Evolutionary conservation across 2,113 vertebrate species (phyloP).

Genomic region (Paradoxurus hermaphroditus): DNA sequence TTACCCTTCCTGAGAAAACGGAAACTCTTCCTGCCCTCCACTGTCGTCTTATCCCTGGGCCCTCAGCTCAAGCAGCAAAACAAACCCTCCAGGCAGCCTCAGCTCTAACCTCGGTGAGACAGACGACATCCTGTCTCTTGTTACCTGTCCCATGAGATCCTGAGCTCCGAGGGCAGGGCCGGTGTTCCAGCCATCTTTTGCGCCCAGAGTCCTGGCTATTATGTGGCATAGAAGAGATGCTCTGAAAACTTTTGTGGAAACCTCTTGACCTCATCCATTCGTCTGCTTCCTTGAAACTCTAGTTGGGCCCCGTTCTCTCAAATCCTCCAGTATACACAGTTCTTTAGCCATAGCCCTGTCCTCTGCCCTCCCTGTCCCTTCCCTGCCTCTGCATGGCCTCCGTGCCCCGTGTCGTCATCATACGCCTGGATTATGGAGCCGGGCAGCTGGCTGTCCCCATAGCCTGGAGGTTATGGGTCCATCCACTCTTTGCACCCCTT

Average conservation of each 20-base stretch:
- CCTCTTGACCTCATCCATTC: neutral
- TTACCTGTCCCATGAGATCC: neutral
- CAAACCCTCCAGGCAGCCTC: no score
- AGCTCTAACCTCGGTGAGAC: neutral
- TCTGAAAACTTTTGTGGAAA: slow-evolving; percentile 17
- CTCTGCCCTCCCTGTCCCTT: neutral
- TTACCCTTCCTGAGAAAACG: neutral
- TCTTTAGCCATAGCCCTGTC: neutral
- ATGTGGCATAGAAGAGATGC: neutral
- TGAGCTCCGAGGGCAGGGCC: neutral
- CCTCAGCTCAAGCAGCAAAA: neutral
- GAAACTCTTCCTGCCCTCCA: neutral
- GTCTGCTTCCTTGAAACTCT: neutral
- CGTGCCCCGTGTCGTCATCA: neutral
- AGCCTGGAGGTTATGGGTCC: neutral
- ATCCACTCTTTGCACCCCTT: neutral
- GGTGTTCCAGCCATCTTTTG: neutral
- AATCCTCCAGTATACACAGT: neutral
- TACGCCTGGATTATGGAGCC: neutral
- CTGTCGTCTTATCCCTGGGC: neutral
- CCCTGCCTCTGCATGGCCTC: neutral
- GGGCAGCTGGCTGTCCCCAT: neutral
- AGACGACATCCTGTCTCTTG: neutral
- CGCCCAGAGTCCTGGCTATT: neutral
- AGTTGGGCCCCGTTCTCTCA: neutral